phyloP scores from a whole-genome alignment of 2,888 invertebrate genomes.

The Epicampocera succincta region DNA sequence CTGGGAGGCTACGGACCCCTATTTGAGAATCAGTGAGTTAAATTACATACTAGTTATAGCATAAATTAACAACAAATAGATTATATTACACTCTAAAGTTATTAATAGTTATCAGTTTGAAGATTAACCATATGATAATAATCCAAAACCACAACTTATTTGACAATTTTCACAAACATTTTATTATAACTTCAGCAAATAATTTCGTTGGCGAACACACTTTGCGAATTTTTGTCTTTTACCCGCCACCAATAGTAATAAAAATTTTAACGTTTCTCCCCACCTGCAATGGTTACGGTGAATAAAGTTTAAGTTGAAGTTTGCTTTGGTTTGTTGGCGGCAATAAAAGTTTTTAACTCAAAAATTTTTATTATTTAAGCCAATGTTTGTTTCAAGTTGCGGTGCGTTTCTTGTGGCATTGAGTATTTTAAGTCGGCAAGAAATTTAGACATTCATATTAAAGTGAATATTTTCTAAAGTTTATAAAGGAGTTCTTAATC shows the following conservation, averaged over 20 bases:
- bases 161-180: too few relatives aligned
- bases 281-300: slow-evolving; percentile 32
- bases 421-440: background rate
- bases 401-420: slow-evolving; percentile 9
- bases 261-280: slow-evolving; percentile 20
- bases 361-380: background rate
- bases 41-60: too few relatives aligned
- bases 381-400: slow-evolving; percentile 36
- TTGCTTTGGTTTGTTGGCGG: background rate
- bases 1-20: too few relatives aligned
- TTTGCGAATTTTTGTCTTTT: slow-evolving; percentile 11
- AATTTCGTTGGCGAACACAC: background rate
- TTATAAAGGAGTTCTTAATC: too few relatives aligned
- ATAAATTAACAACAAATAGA: too few relatives aligned
- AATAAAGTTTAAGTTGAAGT: slow-evolving; percentile 41
- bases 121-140: too few relatives aligned
- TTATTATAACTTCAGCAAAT: too few relatives aligned
- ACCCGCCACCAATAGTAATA: slow-evolving; percentile 21
- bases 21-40: too few relatives aligned
- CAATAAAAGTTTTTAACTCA: slow-evolving; percentile 3
- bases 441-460: background rate
- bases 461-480: background rate
- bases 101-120: too few relatives aligned
- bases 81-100: too few relatives aligned
- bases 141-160: too few relatives aligned